Base-by-base conservation (phyloP, 2,888 invertebrate species). In the Chrysina gloriosa region DNA sequence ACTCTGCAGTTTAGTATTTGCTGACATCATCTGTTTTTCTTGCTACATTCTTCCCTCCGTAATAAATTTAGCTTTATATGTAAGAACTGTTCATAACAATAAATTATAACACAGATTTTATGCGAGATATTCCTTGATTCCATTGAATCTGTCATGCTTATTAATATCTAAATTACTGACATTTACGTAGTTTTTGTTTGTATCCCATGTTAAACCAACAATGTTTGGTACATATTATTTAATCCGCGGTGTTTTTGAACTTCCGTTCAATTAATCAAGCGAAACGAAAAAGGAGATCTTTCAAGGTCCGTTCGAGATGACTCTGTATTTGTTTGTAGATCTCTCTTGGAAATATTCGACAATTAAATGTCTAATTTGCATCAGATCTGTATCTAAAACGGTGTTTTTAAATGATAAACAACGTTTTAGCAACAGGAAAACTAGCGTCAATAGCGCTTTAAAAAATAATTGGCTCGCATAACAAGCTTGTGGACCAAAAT, bases 281-380 rank as follows among this genome's bases (percentile, higher is more conserved):
- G 16, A n/a, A 42, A 27, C 42, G 36, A 42, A 21, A 61, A 42
- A 16, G 25, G 42, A 27, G 16, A 14, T 27, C 14, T 42, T 61
- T 61, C 58, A 61, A 61, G 58, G 58, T 42, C n/a, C 27, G 19
- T 39, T 61, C 16, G 27, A 56, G 58, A 61, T 61, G 58, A 61
- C n/a, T 61, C 42, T 19, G 27, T 25, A 42, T 58, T 14, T 42
- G n/a, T 1, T 9, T 54, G 14, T 54, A 2, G 6, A 1, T 47
- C 6, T 19, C 9, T 31, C 31, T 31, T 9, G 14, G 2, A 45
- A 45, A n/a, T 45, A 9, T 7, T 21, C 2, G 3, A 21, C 21
- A 45, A 45, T 16, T 45, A 4, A 9, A 6, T 19, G 21, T 3
- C 45, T 45, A 14, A 45, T 45, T 45, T 45, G 21, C 45, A 21